A percentile compares a stretch with the other conserved stretches of the same genome.
phyloP scores from a whole-genome alignment of 2,888 invertebrate species.

The Leucania comma region DNA sequence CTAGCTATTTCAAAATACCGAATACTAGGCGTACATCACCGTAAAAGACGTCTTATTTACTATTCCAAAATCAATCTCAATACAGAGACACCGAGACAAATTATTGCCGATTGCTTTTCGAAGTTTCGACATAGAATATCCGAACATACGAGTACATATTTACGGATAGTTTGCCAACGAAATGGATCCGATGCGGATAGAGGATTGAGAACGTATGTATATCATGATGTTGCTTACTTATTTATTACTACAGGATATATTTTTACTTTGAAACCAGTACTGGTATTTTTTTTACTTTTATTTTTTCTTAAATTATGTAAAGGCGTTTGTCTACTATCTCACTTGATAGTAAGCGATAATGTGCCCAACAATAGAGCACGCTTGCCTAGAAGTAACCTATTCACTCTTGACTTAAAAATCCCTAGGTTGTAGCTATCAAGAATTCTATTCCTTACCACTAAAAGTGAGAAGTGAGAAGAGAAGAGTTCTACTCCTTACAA shows the following conservation, averaged over 20 bases:
- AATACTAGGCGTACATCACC: conserved; percentile 16
- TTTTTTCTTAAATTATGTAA: no score
- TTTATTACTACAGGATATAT: conserved; percentile 3
- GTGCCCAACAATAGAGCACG: no score
- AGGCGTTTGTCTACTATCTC: no score
- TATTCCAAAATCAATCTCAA: conserved; percentile 41
- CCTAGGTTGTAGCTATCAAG: no score
- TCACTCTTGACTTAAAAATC: no score
- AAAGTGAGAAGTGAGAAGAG: no score
- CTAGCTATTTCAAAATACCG: not conserved
- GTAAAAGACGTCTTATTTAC: conserved; percentile 16
- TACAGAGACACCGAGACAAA: conserved; percentile 21
- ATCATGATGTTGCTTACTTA: no score
- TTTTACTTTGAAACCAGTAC: conserved; percentile 1
- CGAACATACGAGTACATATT: not conserved
- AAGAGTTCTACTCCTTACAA: no score
- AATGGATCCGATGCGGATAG: conserved; percentile 24
- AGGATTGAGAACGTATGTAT: not conserved
- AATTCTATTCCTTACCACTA: no score
- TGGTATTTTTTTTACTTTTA: no score
- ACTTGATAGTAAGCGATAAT: no score
- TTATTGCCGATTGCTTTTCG: conserved; percentile 11
- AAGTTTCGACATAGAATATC: conserved; percentile 14
- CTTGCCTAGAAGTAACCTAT: no score
- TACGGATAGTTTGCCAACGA: conserved; percentile 11